Evolutionary conservation across 1,140 invertebrate genomes (phyloP).

Genomic region (Hormaphis cornu): DNA sequence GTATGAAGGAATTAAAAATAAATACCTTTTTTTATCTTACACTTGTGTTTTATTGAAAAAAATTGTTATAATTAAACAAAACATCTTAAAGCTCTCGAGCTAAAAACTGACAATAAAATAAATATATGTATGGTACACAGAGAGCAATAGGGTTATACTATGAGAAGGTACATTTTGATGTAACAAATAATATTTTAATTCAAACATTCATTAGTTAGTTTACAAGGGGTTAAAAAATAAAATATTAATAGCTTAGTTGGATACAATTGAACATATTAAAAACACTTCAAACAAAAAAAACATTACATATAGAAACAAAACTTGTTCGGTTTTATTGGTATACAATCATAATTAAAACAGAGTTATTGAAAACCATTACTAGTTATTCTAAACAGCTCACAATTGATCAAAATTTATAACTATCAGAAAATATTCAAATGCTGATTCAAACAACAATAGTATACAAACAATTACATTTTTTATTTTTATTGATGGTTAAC

Average conservation of each 20-base stretch:
- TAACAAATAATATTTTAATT: constrained; percentile 8
- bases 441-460: too few species aligned
- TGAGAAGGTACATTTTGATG: neutral
- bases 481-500: too few species aligned
- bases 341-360: too few species aligned
- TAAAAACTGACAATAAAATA: neutral
- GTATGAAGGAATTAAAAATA: neutral
- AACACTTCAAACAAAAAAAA: neutral
- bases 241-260: neutral
- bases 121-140: neutral
- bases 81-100: neutral
- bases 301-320: too few species aligned
- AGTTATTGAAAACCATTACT: too few species aligned
- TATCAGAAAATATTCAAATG: too few species aligned
- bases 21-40: neutral
- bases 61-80: constrained; percentile 11
- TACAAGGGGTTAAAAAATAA: neutral
- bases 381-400: too few species aligned
- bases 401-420: too few species aligned
- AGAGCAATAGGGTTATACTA: neutral
- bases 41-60: neutral
- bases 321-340: too few species aligned
- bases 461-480: too few species aligned
- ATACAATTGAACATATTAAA: neutral
- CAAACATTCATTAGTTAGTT: neutral